A percentile compares a stretch with the other conserved stretches of the same genome.
Evolutionary conservation across 2,888 invertebrate species (phyloP).

Genomic region (Archips xylosteana): DNA sequence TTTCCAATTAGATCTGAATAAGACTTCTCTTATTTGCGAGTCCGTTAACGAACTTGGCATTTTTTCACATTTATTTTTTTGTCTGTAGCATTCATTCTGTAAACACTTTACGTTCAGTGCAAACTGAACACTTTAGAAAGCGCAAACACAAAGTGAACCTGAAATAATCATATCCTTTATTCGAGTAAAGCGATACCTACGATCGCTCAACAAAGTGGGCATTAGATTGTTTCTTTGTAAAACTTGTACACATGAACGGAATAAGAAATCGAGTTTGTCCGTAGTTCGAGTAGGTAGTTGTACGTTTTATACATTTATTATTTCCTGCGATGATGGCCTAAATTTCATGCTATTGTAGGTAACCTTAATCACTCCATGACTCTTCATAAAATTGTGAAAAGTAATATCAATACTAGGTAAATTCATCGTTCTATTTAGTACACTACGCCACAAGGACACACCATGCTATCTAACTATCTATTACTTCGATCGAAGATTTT

Average conservation of each 20-base stretch:
- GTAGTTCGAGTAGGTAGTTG: conserved; percentile 13
- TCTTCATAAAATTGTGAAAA: conserved; percentile 4
- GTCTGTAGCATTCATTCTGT: conserved; percentile 49
- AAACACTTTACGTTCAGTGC: conserved; percentile 56
- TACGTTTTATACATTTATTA: not conserved
- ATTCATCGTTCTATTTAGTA: not conserved
- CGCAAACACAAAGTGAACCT: conserved; percentile 57
- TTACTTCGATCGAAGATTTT: not conserved
- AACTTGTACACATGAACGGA: conserved; percentile 30
- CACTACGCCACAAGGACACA: not conserved
- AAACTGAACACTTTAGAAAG: conserved; percentile 57
- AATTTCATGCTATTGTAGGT: not conserved
- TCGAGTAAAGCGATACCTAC: conserved; percentile 47
- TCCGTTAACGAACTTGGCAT: no score
- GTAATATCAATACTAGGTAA: not conserved
- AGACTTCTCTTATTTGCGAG: no score
- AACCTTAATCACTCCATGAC: not conserved
- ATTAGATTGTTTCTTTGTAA: conserved; percentile 35
- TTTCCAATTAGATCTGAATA: no score
- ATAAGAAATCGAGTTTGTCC: conserved; percentile 29
- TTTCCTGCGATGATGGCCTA: not conserved
- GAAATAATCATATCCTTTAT: conserved; percentile 64
- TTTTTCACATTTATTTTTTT: no score
- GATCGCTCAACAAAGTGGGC: conserved; percentile 45
- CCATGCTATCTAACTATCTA: not conserved